A percentile compares a stretch with the other conserved stretches of the same genome.
phyloP scores from a whole-genome alignment of 2,888 invertebrate species.

The Papilio protenor region DNA sequence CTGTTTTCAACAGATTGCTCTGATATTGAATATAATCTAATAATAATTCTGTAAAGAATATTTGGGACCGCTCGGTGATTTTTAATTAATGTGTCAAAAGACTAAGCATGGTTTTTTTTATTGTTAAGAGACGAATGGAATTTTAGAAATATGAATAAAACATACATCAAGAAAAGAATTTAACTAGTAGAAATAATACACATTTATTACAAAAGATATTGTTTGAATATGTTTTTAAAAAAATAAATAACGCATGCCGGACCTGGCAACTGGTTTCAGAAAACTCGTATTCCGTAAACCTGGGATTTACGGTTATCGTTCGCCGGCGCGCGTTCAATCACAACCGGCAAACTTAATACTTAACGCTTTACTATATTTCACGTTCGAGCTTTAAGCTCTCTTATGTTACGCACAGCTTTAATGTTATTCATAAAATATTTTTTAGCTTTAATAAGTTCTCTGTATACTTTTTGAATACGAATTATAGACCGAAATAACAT shows the following conservation, averaged over 20 bases:
- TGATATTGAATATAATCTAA: conserved; percentile 43
- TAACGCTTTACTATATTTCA: conserved; percentile 61
- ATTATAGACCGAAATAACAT: neutral
- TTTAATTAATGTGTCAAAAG: neutral
- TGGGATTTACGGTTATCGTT: conserved; percentile 84
- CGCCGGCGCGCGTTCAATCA: conserved; percentile 81
- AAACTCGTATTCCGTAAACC: conserved; percentile 61
- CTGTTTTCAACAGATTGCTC: conserved; percentile 48
- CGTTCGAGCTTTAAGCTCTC: conserved; percentile 15
- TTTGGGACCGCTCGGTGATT: neutral
- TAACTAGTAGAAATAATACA: no score
- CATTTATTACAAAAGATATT: neutral
- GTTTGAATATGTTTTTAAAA: neutral
- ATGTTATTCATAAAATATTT: neutral
- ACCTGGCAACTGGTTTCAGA: conserved; percentile 37
- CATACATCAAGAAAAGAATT: no score
- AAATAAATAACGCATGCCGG: neutral
- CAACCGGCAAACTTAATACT: conserved; percentile 77
- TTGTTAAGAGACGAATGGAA: no score
- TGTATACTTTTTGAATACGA: neutral
- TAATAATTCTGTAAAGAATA: neutral
- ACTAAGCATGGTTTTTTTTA: neutral
- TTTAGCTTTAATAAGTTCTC: no score
- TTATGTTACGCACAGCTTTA: conserved; percentile 3
- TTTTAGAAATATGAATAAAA: no score